Evolutionary conservation across 2,113 vertebrate genomes (phyloP).

Genomic region (Pycnonotus jocosus): DNA sequence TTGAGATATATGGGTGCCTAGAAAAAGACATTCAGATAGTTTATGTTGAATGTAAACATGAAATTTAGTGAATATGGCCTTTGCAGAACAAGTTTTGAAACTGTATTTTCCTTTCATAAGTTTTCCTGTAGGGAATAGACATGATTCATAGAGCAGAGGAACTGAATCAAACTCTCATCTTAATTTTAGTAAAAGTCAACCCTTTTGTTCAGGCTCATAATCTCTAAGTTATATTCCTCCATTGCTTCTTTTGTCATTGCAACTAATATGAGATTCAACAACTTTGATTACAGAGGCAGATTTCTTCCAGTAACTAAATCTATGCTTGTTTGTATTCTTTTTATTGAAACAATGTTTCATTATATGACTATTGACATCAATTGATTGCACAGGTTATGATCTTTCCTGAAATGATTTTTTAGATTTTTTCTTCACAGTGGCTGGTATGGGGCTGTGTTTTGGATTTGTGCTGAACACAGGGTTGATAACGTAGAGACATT

Average conservation of each 20-base stretch:
- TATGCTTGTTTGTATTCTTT: neutral
- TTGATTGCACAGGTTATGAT: neutral
- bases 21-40: neutral
- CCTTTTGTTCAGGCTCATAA: neutral
- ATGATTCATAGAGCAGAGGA: neutral
- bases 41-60: neutral
- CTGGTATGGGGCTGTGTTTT: neutral
- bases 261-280: neutral
- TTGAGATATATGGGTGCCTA: neutral
- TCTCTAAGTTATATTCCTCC: neutral
- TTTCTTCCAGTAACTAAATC: neutral
- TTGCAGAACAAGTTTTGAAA: neutral
- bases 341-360: neutral
- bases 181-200: neutral
- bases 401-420: neutral
- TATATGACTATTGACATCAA: neutral
- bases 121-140: neutral
- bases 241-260: neutral
- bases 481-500: fast-evolving
- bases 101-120: neutral
- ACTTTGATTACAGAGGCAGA: neutral
- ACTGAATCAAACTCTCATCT: neutral
- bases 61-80: neutral
- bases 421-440: neutral
- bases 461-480: neutral